Base-by-base conservation (phyloP, 2,797 vertebrate species). In the Lutra lutra region DNA sequence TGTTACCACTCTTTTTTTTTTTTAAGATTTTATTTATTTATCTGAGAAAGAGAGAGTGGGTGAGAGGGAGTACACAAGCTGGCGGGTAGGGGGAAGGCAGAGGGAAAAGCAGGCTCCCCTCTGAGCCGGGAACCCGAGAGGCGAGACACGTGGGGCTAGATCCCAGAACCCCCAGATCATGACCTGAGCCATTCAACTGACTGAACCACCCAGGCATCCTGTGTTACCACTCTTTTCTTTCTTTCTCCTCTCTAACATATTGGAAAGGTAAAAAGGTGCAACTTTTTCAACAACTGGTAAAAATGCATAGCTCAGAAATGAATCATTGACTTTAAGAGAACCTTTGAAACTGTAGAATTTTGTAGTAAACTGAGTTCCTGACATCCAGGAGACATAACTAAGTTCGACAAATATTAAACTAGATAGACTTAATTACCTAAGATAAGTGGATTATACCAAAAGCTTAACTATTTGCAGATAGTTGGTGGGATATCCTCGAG, bases 181-280 rank as follows among this genome's bases (percentile, higher is more conserved):
- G 64, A 17, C 64, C 64, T n/a, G 64, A 66, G 64, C 64, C 15
- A 17, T 32, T n/a, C 64, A 66, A 66, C 64, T 7, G 6, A 66
- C 62, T n/a, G 64, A 66, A n/a, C 64, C 64, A 17, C 64, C 29
- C 64, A n/a, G 32, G 32, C 64, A 7, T 15, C 62, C 15, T 29
- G n/a, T 35, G n/a, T 66, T 78, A 29, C 25, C 12, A 32, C 68
- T 83, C 62, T 86, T 79, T 86, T 60, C 2, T 23, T 56, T 46
- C n/a, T 91, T 78, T 56, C 11, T 38, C 15, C 7, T 89, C 43
- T 75, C 60, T 88, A 15, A 86, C 23, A 1, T 90, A 73, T 70
- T 95, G 92, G 94, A 91, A 94, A 86, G 68, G 43, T 87, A 91
- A 95, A 95, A 91, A 95, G 48, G n/a, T 85, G 12, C 64, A 95